Evolutionary conservation across 1,140 invertebrate genomes (phyloP).

Genomic region (Drosophila virilis): DNA sequence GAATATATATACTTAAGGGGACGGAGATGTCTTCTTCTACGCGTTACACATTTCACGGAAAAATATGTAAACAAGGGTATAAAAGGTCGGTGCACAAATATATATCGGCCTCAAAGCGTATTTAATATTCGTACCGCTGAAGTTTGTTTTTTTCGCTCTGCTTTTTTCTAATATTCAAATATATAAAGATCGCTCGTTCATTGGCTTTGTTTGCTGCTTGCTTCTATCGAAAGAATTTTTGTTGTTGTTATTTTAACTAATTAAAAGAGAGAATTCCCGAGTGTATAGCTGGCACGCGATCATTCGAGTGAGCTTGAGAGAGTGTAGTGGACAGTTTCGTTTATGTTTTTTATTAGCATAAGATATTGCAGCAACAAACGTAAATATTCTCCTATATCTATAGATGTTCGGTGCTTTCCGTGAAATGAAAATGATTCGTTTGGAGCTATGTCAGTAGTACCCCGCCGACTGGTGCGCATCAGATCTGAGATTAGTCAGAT

Average conservation of each 20-base stretch:
- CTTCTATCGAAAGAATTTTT: not conserved
- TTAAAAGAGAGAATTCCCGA: slow-evolving; percentile 24
- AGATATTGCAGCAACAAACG: slow-evolving; percentile 57
- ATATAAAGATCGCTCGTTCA: slow-evolving; percentile 21
- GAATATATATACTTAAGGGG: too few relatives aligned
- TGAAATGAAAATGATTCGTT: slow-evolving; percentile 29
- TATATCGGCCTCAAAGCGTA: not conserved
- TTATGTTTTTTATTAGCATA: slow-evolving; percentile 79
- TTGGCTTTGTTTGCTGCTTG: slow-evolving; percentile 1
- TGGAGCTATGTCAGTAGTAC: slow-evolving; percentile 41
- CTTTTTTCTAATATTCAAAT: slow-evolving; percentile 11
- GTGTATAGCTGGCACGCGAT: slow-evolving; percentile 15
- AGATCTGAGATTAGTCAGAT: slow-evolving; percentile 56
- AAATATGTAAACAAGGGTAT: too few relatives aligned
- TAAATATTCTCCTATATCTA: slow-evolving; percentile 17
- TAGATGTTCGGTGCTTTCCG: slow-evolving; percentile 28
- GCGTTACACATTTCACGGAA: too few relatives aligned
- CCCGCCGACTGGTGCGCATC: slow-evolving; percentile 41
- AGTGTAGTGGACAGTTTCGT: slow-evolving; percentile 36
- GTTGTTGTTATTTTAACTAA: slow-evolving; percentile 34
- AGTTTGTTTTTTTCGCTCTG: not conserved
- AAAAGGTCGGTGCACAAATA: too few relatives aligned
- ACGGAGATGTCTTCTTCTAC: too few relatives aligned
- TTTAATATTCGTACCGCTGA: not conserved
- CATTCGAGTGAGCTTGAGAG: slow-evolving; percentile 23